Conservation (phyloP, 30 jellyfish, hydroid and myxozoan genomes). For the Mastigias papua region DNA sequence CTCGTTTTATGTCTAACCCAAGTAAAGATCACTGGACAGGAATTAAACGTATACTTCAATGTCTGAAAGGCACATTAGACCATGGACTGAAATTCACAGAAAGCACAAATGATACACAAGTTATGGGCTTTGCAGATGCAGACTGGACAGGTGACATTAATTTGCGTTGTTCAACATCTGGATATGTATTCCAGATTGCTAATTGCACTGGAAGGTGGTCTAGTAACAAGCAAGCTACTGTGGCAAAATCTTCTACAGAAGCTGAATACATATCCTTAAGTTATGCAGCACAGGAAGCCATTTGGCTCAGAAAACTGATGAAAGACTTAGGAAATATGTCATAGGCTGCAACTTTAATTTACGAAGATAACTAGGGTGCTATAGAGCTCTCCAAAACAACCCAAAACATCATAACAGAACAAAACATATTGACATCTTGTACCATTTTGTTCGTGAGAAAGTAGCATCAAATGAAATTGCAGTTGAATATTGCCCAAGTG, state of each 20-base stretch:
- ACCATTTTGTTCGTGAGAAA: slow-evolving; percentile 20
- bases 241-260: slow-evolving; percentile 62
- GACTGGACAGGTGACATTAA: slow-evolving; percentile 40
- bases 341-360: slow-evolving; percentile 28
- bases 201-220: slow-evolving; percentile 32
- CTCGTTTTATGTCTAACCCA: slow-evolving; percentile 6
- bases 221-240: slow-evolving; percentile 53
- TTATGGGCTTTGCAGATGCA: not conserved
- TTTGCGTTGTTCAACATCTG: slow-evolving; percentile 64
- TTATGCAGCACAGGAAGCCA: slow-evolving; percentile 61
- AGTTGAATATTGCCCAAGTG: slow-evolving; percentile 38
- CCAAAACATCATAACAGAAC: slow-evolving; percentile 40
- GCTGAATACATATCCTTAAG: not conserved
- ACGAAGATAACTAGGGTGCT: slow-evolving; percentile 73
- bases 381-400: slow-evolving; percentile 57
- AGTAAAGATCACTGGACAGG: slow-evolving; percentile 9
- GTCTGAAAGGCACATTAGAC: slow-evolving; percentile 19
- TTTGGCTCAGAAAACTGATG: slow-evolving; percentile 53
- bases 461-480: slow-evolving; percentile 23
- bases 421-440: slow-evolving; percentile 39
- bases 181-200: slow-evolving; percentile 36
- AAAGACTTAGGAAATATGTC: slow-evolving; percentile 41
- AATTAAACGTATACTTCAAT: slow-evolving; percentile 6
- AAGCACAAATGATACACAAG: not conserved
- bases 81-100: not conserved